Base-by-base conservation (phyloP, 2,797 vertebrate species). In the Pempheris klunzingeri region DNA sequence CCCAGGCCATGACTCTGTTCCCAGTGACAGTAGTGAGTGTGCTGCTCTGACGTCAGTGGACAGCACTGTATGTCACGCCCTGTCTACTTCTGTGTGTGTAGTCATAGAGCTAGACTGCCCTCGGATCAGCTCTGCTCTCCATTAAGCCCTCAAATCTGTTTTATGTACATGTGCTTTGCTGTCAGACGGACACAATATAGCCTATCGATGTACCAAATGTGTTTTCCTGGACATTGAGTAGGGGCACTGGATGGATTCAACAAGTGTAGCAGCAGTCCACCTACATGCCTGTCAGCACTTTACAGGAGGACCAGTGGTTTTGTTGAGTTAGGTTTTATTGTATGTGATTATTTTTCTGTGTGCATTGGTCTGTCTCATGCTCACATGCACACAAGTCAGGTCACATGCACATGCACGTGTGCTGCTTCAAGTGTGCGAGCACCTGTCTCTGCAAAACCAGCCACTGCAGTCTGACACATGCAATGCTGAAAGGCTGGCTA, bases 21-120 rank as follows among this genome's bases (percentile, higher is more conserved):
- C 72, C 86, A 70, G 49, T 88, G 88, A 84, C 90, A 90, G 85
- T 81, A 83, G 75, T 76, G 80, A 89, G 70, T 90, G 74, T 74
- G 72, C 71, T 71, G 59, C 72, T 84, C 78, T 93, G 92, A 93
- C 87, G 86, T 92, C 92, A 91, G 87, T 54, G 79, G 70, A 86
- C 87, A 85, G 84, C 58, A 57, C 85, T 85, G 66, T 72, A 67
- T 90, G 86, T 92, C 90, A 81, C 58, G 52, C 61, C 84, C 82
- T 67, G 83, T 89, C 84, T 90, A 49, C 75, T 77, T 85, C 68
- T 82, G 41, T 62, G 50, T 85, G 78, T 81, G 87, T 80, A 75
- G 71, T 87, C 76, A 78, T 58, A 58, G 68, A 74, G 81, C 66
- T 24, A 4, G 36, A 49, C 80, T 70, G 74, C 77, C 85, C 65